phyloP scores from a whole-genome alignment of 2,797 vertebrate species.

The Caiman crocodilus region DNA sequence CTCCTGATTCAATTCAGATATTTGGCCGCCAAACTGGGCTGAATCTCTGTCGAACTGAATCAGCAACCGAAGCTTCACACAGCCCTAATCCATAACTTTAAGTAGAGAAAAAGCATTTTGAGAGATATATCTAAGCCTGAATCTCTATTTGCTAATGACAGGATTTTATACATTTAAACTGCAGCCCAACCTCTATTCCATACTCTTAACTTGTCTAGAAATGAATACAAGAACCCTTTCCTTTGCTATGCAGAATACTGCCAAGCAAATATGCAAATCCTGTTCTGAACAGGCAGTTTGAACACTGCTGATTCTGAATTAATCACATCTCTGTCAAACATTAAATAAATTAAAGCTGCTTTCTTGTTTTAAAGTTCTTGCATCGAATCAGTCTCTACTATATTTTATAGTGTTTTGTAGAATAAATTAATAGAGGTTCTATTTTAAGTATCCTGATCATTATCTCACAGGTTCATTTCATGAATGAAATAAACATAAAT shows the following conservation, averaged over 20 bases:
- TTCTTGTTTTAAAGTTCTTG: background rate
- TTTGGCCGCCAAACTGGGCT: no score
- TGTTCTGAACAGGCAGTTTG: background rate
- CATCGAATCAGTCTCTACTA: background rate
- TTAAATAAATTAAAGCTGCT: background rate
- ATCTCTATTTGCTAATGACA: background rate
- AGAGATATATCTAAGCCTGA: rapidly evolving
- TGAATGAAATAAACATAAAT: no score
- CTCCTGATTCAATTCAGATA: no score
- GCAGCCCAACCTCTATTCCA: background rate
- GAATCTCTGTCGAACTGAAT: no score
- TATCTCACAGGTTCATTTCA: no score
- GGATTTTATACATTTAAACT: background rate
- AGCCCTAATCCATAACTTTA: background rate
- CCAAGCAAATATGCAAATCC: background rate
- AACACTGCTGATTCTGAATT: background rate
- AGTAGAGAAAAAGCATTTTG: background rate
- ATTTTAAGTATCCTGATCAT: background rate
- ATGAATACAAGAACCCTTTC: background rate
- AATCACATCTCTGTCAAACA: background rate
- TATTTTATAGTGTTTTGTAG: background rate
- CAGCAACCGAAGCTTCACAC: background rate
- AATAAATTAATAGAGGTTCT: no score
- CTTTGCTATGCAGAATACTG: background rate
- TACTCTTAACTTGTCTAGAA: background rate